These are phyloP conservation scores for Sprattus sprattus DNA, from an alignment of 2,113 vertebrate species.

Conservation along the genomic window DNA sequence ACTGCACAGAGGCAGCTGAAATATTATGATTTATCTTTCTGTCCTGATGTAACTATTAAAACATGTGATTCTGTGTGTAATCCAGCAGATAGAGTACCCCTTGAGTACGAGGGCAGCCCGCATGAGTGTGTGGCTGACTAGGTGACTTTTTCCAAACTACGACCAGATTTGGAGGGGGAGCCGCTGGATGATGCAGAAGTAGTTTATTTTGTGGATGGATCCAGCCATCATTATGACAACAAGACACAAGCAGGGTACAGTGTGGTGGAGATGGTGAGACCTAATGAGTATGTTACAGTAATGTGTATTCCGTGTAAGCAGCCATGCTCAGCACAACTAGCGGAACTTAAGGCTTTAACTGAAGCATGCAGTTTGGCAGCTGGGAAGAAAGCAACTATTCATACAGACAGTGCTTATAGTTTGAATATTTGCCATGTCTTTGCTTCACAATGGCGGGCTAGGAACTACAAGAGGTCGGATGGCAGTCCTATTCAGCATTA, in stretches of 20 bases:
- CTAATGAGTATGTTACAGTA: neutral
- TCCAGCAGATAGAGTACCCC: neutral
- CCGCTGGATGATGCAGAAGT: neutral
- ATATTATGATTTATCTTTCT: neutral
- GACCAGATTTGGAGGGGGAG: neutral
- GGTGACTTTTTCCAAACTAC: neutral
- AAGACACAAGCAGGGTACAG: neutral
- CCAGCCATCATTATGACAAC: neutral
- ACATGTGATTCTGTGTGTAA: neutral
- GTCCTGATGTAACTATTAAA: neutral
- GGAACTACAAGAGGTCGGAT: neutral
- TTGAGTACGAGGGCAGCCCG: neutral
- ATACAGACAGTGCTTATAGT: neutral
- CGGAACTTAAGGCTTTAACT: neutral
- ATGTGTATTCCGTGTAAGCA: neutral
- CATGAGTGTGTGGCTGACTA: neutral
- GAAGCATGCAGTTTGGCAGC: neutral
- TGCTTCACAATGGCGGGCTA: neutral
- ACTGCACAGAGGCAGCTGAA: neutral
- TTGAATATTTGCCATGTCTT: neutral
- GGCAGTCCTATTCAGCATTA: neutral
- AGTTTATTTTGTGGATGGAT: neutral
- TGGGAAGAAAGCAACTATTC: neutral
- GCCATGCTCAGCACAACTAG: neutral
- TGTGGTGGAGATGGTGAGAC: neutral